Evolutionary conservation across 37 sponge, comb jelly and placozoan species (phyloP), one percentile per base, ranked within the genome.

Genomic region (Tethya wilhelma): DNA sequence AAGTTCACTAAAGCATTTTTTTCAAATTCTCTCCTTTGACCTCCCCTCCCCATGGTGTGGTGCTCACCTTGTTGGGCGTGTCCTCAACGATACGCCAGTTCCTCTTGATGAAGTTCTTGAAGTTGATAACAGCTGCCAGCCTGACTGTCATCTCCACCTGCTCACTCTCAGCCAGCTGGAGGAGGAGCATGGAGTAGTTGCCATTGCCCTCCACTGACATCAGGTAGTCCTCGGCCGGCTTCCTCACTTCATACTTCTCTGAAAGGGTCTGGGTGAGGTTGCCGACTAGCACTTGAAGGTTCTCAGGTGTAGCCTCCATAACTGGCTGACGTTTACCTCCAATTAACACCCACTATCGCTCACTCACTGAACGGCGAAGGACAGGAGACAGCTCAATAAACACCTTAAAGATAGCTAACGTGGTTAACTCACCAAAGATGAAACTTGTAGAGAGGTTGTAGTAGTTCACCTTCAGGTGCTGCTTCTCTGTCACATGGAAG

Each of bases 101-200:
- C 14, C 89, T 72, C 88, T 92, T 94, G 14, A 99, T 84, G 59
- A 88, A 92, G 65, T 99, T 99, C 91, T 99, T 99, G 77, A 99
- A 99, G 28, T 90, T 85, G 34, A 99, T 90, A 20, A 93, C 75
- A 22, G 95, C 95, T 34, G 93, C 91, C 44, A 90, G 84, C 0
- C 93, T 79, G 9, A 88, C 85, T 45, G 62, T 45, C 40, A 78
- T 28, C 34, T 87, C 80, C 0, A 77, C 69, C 0, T 73, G 59
- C 39, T 84, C 81, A 4, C 44, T 42, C 12, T 86, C 91, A 5
- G 88, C 58, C 2, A 99, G 76, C 60, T 99, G 90, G 39, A 99
- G 91, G n/a, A 94, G 86, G 33, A 99, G 59, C 38, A 87, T 43
- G 33, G 91, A 71, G 64, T 90, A 95, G 59, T 93, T 90, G 37